These are phyloP conservation scores for Thalassaphorura encarpata DNA, from an alignment of 1,140 invertebrate species.

Conservation along the genomic window DNA sequence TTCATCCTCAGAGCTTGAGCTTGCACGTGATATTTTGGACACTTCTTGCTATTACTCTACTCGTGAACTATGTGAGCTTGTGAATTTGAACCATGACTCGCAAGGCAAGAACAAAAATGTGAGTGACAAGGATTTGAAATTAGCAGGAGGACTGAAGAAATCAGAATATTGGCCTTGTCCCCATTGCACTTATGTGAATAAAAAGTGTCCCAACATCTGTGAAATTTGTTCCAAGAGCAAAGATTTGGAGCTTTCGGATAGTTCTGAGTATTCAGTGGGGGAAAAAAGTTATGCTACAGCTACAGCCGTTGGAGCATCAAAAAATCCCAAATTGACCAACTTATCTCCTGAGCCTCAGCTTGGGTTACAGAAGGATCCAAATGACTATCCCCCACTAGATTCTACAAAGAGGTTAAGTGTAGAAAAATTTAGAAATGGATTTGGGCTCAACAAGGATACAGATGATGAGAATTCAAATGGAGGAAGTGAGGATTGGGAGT, in stretches of 20 bases:
- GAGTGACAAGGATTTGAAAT: neutral
- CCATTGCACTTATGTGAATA: slow-evolving; percentile 20
- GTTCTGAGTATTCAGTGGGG: no score
- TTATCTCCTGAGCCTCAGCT: no score
- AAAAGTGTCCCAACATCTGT: slow-evolving; percentile 11
- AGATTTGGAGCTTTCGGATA: slow-evolving; percentile 23
- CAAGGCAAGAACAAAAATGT: neutral
- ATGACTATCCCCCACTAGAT: no score
- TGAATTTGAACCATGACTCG: neutral
- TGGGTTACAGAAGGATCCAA: no score
- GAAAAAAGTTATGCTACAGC: no score
- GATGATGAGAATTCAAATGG: no score
- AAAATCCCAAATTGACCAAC: no score
- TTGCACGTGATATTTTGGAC: neutral
- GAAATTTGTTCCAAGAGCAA: slow-evolving; percentile 25
- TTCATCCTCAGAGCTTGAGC: neutral
- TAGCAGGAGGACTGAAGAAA: neutral
- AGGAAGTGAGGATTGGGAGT: no score
- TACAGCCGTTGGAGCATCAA: no score
- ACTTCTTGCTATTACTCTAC: neutral
- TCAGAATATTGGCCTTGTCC: slow-evolving; percentile 10
- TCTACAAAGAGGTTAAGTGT: no score
- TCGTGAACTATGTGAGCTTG: neutral
- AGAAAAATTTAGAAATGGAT: no score
- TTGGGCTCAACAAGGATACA: no score